These are phyloP conservation scores for Laspeyria flexula DNA, from an alignment of 2,888 invertebrate genomes.

Conservation along the genomic window DNA sequence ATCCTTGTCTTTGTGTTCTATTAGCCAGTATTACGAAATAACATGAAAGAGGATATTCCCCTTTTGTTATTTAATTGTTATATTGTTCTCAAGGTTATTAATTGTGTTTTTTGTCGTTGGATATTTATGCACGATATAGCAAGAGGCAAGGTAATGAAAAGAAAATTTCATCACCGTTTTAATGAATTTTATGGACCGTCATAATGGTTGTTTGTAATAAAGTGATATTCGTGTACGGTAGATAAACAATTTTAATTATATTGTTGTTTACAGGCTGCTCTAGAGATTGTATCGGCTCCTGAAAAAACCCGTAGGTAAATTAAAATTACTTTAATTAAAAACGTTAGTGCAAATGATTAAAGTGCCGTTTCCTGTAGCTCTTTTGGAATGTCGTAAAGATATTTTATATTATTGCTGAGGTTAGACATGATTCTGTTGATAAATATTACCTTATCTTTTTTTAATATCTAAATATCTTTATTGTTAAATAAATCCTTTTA, in stretches of 20 bases:
- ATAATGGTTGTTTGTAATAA: conserved; percentile 2
- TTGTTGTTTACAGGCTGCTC: neutral
- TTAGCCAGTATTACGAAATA: conserved; percentile 51
- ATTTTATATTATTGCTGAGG: no score
- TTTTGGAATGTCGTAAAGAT: no score
- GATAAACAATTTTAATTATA: neutral
- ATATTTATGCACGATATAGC: conserved; percentile 18
- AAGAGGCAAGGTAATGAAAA: conserved; percentile 17
- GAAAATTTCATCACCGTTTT: conserved; percentile 1
- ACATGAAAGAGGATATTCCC: conserved; percentile 36
- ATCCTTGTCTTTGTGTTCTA: conserved; percentile 48
- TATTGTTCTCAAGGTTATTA: conserved; percentile 38
- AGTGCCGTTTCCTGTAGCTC: no score
- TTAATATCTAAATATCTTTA: no score
- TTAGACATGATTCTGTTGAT: no score
- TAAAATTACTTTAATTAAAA: no score
- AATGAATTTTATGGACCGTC: conserved; percentile 11
- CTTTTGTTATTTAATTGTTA: conserved; percentile 35
- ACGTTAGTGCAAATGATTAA: no score
- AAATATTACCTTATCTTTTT: no score
- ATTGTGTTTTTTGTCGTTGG: conserved; percentile 29
- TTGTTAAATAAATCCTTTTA: no score
- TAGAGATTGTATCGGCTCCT: neutral
- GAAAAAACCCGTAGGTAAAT: no score
- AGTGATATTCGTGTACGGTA: neutral